Base-by-base conservation (phyloP, 2,888 invertebrate genomes). In the Pseudococcus jackbeardsleyi region DNA sequence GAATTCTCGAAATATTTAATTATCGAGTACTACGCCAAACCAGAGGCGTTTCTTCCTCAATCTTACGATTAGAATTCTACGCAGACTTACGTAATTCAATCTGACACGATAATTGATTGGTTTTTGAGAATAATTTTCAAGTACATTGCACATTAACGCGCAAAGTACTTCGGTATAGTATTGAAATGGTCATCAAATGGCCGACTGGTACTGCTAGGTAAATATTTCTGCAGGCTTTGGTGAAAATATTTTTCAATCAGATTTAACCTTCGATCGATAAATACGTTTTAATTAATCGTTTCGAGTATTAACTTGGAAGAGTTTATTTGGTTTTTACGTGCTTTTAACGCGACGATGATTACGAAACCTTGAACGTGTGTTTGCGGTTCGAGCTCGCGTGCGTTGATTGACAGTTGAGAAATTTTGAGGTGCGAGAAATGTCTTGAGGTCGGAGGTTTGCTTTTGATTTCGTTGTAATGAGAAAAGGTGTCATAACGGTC, bases 301-400 rank as follows among this genome's bases (percentile, higher is more conserved):
- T 59, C 11, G 9, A 19, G 19, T 59, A 17, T 12, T 59, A 6
- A n/a, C 59, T 59, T 59, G 5, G 19, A 59, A 59, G n/a, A 59
- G 26, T 33, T n/a, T 42, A 33, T 79, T 79, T 79, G 8, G 42
- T 6, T 79, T 39, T 39, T 9, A 42, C 46, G n/a, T 11, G 68
- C 11, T 72, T 33, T 33, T 33, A 33, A 33, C 26, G 26, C 26
- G 26, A 33, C 26, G 22, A 17, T 39, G 42, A 42, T 72, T 22
- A 72, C n/a, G 79, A 46, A 79, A 79, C 79, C 79, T 79, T 79
- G 79, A 79, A 79, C 72, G 72, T 79, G 42, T 79, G 79, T 42
- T 39, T 79, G 79, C 42, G 79, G 79, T 79, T 33, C 26, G 26
- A 33, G 26, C 3, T n/a, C 79, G 79, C 33, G 42, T 79, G 42